A percentile compares a stretch with the other conserved stretches of the same genome.
Conservation (phyloP, 1,140 invertebrate genomes). For the Hydropsyche tenuis region DNA sequence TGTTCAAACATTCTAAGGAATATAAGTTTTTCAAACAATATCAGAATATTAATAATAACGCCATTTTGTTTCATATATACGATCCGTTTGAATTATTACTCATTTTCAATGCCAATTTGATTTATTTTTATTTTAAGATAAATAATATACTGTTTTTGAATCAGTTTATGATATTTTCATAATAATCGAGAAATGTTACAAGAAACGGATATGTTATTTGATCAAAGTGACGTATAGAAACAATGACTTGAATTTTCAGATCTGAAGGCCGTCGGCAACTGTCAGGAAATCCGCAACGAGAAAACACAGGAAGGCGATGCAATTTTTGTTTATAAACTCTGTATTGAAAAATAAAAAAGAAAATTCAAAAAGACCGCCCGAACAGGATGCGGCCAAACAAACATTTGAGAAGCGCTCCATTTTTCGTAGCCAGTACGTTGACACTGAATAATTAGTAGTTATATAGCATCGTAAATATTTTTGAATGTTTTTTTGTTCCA, state of each 20-base stretch:
- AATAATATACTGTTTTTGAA: too few species aligned
- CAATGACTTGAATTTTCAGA: background rate
- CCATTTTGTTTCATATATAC: too few species aligned
- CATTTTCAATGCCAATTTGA: too few species aligned
- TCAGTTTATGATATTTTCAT: too few species aligned
- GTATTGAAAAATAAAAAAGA: background rate
- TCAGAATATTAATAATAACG: too few species aligned
- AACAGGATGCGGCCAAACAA: constrained; percentile 5
- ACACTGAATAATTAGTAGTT: constrained; percentile 11
- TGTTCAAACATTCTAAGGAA: too few species aligned
- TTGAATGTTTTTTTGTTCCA: constrained; percentile 12
- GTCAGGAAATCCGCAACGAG: constrained; percentile 12
- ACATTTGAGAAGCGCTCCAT: background rate
- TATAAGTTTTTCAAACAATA: too few species aligned
- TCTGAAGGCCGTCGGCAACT: background rate
- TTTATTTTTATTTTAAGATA: too few species aligned
- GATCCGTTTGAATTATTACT: too few species aligned
- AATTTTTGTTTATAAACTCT: background rate
- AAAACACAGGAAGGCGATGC: background rate
- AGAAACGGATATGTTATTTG: too few species aligned
- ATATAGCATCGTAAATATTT: constrained; percentile 8
- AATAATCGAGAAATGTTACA: too few species aligned
- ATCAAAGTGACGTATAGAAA: constrained; percentile 6
- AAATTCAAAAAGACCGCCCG: background rate
- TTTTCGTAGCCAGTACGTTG: background rate